A percentile compares a stretch with the other conserved stretches of the same genome.
Evolutionary conservation across 2,113 vertebrate genomes (phyloP).

Genomic region (Bungarus multicinctus): DNA sequence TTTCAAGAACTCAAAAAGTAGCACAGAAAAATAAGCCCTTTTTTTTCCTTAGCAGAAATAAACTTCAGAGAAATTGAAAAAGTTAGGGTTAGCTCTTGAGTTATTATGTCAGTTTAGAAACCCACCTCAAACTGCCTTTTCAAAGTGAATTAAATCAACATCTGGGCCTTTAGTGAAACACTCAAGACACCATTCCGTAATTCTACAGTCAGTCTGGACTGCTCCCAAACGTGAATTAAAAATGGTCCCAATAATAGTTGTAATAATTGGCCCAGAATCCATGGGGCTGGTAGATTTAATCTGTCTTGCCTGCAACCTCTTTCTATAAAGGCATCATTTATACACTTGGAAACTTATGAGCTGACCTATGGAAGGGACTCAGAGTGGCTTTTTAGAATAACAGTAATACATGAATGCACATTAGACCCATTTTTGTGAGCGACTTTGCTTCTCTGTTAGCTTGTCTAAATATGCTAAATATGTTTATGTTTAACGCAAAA

Average conservation of each 20-base stretch:
- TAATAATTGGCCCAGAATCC: neutral
- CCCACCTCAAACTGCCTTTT: neutral
- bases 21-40: neutral
- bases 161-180: neutral
- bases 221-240: neutral
- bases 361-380: neutral
- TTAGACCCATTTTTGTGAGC: neutral
- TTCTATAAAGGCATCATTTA: neutral
- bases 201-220: neutral
- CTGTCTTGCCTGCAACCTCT: neutral
- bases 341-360: neutral
- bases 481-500: neutral
- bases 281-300: neutral
- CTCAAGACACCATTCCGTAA: neutral
- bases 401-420: neutral
- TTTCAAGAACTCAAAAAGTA: neutral
- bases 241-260: neutral
- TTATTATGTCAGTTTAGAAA: neutral
- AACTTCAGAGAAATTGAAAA: neutral
- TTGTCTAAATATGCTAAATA: constrained; percentile 7
- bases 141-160: neutral
- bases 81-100: neutral
- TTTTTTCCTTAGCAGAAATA: neutral
- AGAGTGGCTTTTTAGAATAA: neutral
- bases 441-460: neutral